These are phyloP conservation scores for Neofelis nebulosa DNA, from an alignment of 2,113 vertebrate genomes.

Conservation along the genomic window DNA sequence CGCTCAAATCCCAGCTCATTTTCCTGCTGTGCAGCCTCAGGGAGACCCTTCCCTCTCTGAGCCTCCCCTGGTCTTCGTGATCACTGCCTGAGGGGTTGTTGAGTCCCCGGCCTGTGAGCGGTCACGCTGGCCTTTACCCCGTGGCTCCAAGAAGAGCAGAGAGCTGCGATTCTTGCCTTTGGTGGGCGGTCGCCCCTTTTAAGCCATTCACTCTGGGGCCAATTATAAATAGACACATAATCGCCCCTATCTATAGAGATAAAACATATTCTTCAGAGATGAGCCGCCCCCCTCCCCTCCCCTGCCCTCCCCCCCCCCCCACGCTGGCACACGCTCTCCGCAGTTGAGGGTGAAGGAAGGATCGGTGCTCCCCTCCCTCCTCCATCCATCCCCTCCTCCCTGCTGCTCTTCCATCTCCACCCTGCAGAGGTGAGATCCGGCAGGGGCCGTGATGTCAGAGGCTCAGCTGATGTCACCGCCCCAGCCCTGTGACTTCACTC, in stretches of 20 bases:
- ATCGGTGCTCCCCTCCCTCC: conserved; percentile 52
- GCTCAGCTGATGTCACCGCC: conserved; percentile 87
- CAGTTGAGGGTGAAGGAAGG: conserved; percentile 40
- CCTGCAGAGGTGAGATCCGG: conserved; percentile 75
- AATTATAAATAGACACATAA: conserved; percentile 69
- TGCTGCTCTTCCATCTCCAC: conserved; percentile 65
- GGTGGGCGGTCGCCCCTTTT: not conserved
- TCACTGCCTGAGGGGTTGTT: not conserved
- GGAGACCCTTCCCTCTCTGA: not conserved
- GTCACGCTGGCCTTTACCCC: not conserved
- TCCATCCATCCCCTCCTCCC: conserved; percentile 51
- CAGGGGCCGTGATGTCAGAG: conserved; percentile 87
- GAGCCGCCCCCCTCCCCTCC: conserved; percentile 38
- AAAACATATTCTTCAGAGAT: conserved; percentile 38
- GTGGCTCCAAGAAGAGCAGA: not conserved
- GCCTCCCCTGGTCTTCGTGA: not conserved
- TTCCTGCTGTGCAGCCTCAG: not conserved
- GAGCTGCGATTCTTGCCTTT: not conserved
- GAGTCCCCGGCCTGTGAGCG: not conserved
- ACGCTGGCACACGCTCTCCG: conserved; percentile 19
- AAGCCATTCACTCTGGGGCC: conserved; percentile 64
- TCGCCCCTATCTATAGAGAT: conserved; percentile 57
- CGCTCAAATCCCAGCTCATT: not conserved
- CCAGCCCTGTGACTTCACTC: conserved; percentile 87
- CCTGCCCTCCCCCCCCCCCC: not conserved